A percentile compares a stretch with the other conserved stretches of the same genome.
These are phyloP conservation scores for Leucopternis melanops DNA, from an alignment of 2,113 vertebrate species.

Conservation along the genomic window DNA sequence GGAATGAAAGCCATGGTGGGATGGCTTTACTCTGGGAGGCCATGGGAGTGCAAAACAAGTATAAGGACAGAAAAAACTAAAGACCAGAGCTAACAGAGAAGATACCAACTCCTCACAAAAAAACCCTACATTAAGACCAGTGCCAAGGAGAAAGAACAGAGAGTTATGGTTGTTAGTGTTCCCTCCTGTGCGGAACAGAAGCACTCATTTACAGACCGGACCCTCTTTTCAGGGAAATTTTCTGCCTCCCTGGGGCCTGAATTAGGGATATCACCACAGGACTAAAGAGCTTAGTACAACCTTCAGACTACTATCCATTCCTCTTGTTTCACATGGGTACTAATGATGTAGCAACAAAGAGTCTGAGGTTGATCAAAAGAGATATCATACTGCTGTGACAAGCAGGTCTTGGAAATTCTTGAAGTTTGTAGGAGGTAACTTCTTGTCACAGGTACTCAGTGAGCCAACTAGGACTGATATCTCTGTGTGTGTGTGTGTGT, in stretches of 20 bases:
- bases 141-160: background rate
- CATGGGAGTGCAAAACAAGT: background rate
- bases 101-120: background rate
- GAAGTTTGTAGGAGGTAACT: too few species aligned
- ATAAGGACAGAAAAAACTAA: background rate
- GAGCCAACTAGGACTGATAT: too few species aligned
- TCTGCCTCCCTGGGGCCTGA: background rate
- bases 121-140: background rate
- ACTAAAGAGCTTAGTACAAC: background rate
- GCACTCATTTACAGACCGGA: background rate
- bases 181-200: background rate
- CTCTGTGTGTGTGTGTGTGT: too few species aligned
- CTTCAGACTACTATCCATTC: background rate
- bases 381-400: too few species aligned
- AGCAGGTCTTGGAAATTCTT: too few species aligned
- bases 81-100: background rate
- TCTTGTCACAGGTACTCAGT: too few species aligned
- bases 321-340: background rate
- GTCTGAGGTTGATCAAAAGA: background rate
- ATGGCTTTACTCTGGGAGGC: background rate
- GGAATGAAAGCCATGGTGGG: background rate
- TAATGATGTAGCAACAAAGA: background rate
- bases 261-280: background rate
- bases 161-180: background rate
- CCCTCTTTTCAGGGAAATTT: background rate